Conservation (phyloP, 2,888 invertebrate genomes). For the Acrocera orbiculus region DNA sequence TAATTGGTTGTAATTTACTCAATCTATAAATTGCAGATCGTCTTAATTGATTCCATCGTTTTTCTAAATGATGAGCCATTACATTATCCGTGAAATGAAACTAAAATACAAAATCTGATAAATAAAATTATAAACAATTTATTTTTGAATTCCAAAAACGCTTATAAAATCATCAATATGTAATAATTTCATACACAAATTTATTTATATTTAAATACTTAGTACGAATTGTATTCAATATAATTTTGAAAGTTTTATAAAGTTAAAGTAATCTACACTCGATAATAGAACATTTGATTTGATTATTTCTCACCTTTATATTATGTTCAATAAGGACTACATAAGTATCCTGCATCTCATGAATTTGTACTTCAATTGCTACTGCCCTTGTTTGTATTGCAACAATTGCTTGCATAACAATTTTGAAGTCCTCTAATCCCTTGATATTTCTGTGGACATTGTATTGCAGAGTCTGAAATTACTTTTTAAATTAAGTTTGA, state of each 20-base stretch:
- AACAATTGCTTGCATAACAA: conserved; percentile 67
- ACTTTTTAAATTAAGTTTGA: too few relatives aligned
- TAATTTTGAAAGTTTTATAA: neutral
- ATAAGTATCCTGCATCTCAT: conserved; percentile 60
- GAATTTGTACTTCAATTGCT: conserved; percentile 57
- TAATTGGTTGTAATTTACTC: conserved; percentile 58
- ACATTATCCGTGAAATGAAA: conserved; percentile 30
- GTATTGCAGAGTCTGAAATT: conserved; percentile 32
- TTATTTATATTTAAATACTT: neutral
- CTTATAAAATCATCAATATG: neutral
- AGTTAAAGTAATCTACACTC: neutral
- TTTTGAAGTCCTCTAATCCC: conserved; percentile 63
- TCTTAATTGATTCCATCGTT: conserved; percentile 51
- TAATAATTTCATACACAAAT: neutral
- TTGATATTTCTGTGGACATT: conserved; percentile 61
- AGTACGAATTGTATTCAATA: neutral
- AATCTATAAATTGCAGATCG: conserved; percentile 50
- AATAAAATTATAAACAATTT: neutral
- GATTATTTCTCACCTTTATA: conserved; percentile 38
- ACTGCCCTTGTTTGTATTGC: conserved; percentile 57
- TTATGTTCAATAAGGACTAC: conserved; percentile 52
- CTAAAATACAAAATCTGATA: conserved; percentile 12
- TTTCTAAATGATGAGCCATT: conserved; percentile 39
- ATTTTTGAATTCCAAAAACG: neutral
- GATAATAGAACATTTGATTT: neutral